Evolutionary conservation across 2,113 vertebrate genomes (phyloP).

Genomic region (Rhabdornis inornatus): DNA sequence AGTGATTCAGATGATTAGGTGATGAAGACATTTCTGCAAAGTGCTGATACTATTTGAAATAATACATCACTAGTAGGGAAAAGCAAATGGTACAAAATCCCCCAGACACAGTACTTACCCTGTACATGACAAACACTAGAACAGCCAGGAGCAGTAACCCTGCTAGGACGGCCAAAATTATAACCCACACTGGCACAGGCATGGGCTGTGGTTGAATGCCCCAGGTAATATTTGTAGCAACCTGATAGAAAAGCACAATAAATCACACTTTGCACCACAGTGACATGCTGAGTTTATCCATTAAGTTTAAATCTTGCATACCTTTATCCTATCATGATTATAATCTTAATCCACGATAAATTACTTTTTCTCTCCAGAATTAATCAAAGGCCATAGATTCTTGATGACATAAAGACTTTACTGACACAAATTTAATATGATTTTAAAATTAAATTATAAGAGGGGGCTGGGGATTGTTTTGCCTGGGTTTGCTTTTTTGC

Average conservation of each 20-base stretch:
- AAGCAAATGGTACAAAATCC: background rate
- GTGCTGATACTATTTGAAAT: background rate
- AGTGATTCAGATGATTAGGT: background rate
- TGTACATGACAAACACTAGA: constrained; percentile 95
- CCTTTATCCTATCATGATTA: background rate
- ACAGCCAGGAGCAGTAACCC: constrained; percentile 91
- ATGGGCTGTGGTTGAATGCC: constrained; percentile 77
- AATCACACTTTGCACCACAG: background rate
- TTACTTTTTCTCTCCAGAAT: background rate
- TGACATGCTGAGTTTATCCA: background rate
- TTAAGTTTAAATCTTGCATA: background rate
- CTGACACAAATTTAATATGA: background rate
- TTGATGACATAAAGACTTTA: background rate
- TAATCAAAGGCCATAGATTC: background rate
- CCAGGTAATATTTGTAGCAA: constrained; percentile 89
- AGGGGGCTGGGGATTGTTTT: background rate
- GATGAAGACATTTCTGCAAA: background rate
- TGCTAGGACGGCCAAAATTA: constrained; percentile 90
- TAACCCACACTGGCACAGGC: constrained; percentile 91
- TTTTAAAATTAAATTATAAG: background rate
- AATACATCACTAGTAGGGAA: background rate
- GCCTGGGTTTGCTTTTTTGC: background rate
- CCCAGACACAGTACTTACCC: constrained; percentile 74
- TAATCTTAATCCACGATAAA: background rate
- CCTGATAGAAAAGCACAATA: constrained; percentile 66